A percentile compares a stretch with the other conserved stretches of the same genome.
Conservation (phyloP, 2,888 invertebrate genomes). For the Nomada lathburiana region DNA sequence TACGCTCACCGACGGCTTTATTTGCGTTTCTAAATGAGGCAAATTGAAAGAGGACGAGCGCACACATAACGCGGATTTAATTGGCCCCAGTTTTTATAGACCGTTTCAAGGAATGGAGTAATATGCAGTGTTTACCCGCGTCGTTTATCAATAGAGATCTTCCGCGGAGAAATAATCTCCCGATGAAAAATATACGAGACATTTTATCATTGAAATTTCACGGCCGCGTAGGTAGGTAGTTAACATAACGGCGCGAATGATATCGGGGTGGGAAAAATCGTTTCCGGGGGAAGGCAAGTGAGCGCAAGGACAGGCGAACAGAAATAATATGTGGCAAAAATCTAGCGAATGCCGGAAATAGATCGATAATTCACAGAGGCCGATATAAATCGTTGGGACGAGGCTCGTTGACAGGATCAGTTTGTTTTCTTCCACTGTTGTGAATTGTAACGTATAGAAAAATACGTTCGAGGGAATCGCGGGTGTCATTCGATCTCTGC, state of each 20-base stretch:
- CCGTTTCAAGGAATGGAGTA: neutral
- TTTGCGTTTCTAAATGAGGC: neutral
- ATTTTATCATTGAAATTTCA: neutral
- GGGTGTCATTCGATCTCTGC: constrained; percentile 15
- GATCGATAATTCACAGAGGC: constrained; percentile 53
- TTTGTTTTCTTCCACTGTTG: constrained; percentile 55
- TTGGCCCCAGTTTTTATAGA: no score
- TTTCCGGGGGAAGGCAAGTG: neutral
- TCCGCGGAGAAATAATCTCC: no score
- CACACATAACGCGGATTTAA: neutral
- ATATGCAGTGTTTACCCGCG: neutral
- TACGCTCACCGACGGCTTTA: neutral
- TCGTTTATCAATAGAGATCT: neutral
- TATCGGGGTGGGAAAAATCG: constrained; percentile 3
- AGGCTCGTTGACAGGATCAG: constrained; percentile 54
- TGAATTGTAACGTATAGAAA: constrained; percentile 1
- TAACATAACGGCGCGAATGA: neutral
- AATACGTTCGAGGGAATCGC: constrained; percentile 19
- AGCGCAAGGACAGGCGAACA: constrained; percentile 16
- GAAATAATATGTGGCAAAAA: constrained; percentile 41
- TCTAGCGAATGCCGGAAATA: constrained; percentile 40
- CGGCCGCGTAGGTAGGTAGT: neutral
- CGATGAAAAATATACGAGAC: no score
- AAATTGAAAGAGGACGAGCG: constrained; percentile 6
- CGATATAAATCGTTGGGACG: constrained; percentile 46